Evolutionary conservation across 2,113 vertebrate species (phyloP), one percentile per base, ranked within the genome.

Genomic region (Myodes glareolus): DNA sequence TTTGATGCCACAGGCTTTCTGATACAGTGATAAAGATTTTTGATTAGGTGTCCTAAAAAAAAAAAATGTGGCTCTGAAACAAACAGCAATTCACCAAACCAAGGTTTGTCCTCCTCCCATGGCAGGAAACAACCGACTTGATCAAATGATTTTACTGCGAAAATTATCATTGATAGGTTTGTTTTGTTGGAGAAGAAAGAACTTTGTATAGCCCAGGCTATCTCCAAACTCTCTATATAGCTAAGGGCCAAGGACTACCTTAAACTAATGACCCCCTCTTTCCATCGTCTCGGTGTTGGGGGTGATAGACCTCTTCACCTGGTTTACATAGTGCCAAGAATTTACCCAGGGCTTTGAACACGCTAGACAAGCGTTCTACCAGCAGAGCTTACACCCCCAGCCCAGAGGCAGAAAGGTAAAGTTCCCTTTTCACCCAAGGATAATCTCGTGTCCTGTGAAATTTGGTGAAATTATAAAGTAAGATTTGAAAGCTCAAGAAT

Each of bases 21-120:
- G 63, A 36, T 42, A 82, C 61, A 90, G 25, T 50, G 61, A 95
- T 88, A 63, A 82, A 5, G 31, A 19, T 36, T 96, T 93, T 65
- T 33, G 50, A 82, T 85, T 19, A 55, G 92, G 23, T 82, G 7
- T 65, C 70, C 27, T 84, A 73, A 88, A 78, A 88, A 77, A 88
- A 77, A 21, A 82, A 76, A 77, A 21, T 91, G 85, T 67, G 96
- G 77, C 97, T 91, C 42, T 75, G 29, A 95, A 86, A 68, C 47
- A 52, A 92, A 63, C 88, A 45, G 6, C 29, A 88, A 19, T 33
- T 85, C 2, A 76, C 63, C 58, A 73, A 94, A 73, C 1, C 1
- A 77, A 75, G 29, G 55, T 93, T 93, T 92, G 78, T 16, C 86
- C 58, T 63, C 61, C 21, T 84, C 55, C 21, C 31, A 13, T 55